Base-by-base conservation (phyloP, 2,797 vertebrate genomes). In the Sarcophilus harrisii region DNA sequence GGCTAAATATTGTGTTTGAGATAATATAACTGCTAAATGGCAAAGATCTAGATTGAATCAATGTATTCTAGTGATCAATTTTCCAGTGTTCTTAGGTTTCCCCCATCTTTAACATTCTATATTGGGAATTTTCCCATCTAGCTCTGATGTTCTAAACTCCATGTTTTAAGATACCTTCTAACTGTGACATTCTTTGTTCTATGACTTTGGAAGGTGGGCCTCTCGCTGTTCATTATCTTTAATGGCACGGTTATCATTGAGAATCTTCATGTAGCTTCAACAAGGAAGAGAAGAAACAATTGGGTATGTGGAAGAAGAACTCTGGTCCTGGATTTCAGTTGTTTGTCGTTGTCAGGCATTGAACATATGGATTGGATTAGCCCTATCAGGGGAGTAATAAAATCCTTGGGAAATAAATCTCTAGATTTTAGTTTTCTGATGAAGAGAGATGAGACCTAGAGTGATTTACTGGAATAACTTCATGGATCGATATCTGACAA, bases 401-500 rank as follows among this genome's bases (percentile, higher is more conserved):
- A 87, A 38, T 45, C 5, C 54, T 6, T 58, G 91, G 95, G 93
- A 92, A 32, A 24, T 94, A 57, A 3, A 18, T 60, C 94, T 95
- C n/a, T 24, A 58, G 60, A 87, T 94, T 97, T 24, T 73, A 32
- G 94, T 96, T 96, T 96, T 97, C 95, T 96, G 97, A 96, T 30
- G n/a, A 81, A 90, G 29, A 92, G 58, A 92, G 21, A 11, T 62
- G 54, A 81, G n/a, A 90, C 90, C 90, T 60, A 66, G 58, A 94
- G 90, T 94, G 96, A 97, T 97, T 97, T 98, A 96, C 94, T 96
- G 58, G 92, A 87, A 58, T 92, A 91, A 73, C 60, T 73, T 97
- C 59, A 14, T 38, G 10, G 95, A 97, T 98, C 97, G 95, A 96
- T 97, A 95, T 28, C 93, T 91, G 93, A 96, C 92, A 97, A 97